Conservation (phyloP, 2,797 vertebrate genomes). For the Silurus lanzhouensis region DNA sequence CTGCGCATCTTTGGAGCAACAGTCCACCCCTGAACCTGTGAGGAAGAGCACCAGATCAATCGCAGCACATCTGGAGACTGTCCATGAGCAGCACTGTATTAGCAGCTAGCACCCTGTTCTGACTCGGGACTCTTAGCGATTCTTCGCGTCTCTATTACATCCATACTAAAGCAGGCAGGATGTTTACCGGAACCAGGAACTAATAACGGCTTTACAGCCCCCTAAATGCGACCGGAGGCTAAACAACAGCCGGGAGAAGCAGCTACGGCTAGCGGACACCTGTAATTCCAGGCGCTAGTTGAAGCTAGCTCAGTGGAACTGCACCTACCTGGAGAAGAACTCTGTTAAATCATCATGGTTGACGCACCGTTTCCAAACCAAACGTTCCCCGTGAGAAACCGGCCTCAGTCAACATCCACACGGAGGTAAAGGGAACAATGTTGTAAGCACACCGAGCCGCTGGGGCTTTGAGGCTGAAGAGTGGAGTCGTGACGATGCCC, state of each 20-base stretch:
- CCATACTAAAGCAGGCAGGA: background rate
- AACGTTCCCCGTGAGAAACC: background rate
- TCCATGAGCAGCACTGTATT: background rate
- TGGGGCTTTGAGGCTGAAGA: slow-evolving; percentile 22
- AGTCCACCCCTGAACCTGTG: slow-evolving; percentile 73
- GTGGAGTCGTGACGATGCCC: slow-evolving; percentile 32
- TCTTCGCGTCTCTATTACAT: background rate
- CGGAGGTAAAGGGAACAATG: slow-evolving; percentile 6
- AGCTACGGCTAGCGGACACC: slow-evolving; percentile 46
- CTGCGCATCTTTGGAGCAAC: slow-evolving; percentile 85
- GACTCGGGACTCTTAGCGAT: background rate
- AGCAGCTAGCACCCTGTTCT: slow-evolving; percentile 8
- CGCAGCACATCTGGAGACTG: background rate
- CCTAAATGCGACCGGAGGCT: background rate
- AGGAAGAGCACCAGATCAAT: background rate
- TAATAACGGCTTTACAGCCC: too few relatives aligned
- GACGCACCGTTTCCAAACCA: background rate
- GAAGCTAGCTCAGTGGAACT: background rate
- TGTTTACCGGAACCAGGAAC: background rate
- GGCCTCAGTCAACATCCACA: slow-evolving; percentile 13
- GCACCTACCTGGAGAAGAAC: slow-evolving; percentile 37
- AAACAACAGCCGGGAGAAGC: background rate
- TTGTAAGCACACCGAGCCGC: background rate
- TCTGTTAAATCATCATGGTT: slow-evolving; percentile 15
- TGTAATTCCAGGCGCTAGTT: slow-evolving; percentile 7